Evolutionary conservation across 2,113 vertebrate species (phyloP), one percentile per base, ranked within the genome.

Genomic region (Petroica traversi): DNA sequence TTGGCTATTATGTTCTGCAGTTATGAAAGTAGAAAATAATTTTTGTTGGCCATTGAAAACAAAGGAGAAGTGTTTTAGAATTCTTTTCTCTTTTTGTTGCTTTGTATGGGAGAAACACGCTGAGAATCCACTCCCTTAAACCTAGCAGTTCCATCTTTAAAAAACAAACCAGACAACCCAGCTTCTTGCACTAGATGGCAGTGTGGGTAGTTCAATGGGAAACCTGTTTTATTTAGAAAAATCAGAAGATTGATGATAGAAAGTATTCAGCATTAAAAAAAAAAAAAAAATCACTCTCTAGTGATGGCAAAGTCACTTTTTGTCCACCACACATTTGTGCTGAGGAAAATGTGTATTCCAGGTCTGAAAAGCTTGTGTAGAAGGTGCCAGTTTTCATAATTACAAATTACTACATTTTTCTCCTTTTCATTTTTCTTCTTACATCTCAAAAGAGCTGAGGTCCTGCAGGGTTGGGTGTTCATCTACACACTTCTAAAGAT

Each of bases 141-240:
- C 31, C 20, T 29, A 43, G 17, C 22, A 57, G 24, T 52, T 83
- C 55, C 5, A 14, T 38, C 1, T 36, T 41, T 74, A n/a, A 59
- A n/a, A 29, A 52, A 19, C 16, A 33, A 12, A 2, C 1, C 5
- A 10, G 28, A 26, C 23, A 87, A 16, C 34, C 8, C n/a, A 55
- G 8, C 36, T 87, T 46, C 73, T 64, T 91, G 90, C 94, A 88
- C 89, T 96, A 96, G 95, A 69, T 97, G 96, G 96, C 95, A 97
- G 88, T 95, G 46, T 89, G 46, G 85, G 34, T 89, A 83, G 58
- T 85, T 93, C n/a, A 85, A 7, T 31, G 19, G 49, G 29, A 88
- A 91, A 62, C 12, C 67, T 59, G 18, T 25, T 58, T 84, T 67
- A 73, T 55, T 80, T 79, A 12, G 24, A 43, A 85, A 80, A 90